phyloP scores from a whole-genome alignment of 2,113 vertebrate species.

The Sturnus vulgaris region DNA sequence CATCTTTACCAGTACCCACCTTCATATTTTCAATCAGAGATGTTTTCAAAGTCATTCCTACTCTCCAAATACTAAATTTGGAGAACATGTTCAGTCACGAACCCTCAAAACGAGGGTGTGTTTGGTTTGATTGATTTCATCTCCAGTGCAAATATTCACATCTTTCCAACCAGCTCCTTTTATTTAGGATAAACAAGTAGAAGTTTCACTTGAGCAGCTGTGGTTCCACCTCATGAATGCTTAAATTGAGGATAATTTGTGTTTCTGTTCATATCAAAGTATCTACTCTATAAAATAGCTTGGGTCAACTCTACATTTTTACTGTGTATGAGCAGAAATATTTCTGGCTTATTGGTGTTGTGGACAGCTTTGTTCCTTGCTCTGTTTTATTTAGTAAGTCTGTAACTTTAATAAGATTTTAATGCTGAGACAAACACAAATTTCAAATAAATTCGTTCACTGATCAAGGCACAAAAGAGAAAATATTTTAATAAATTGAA shows the following conservation, averaged over 20 bases:
- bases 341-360: not conserved
- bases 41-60: not conserved
- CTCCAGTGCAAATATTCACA: not conserved
- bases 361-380: not conserved
- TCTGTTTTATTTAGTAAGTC: not conserved
- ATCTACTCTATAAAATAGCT: not conserved
- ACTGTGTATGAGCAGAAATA: not conserved
- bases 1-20: not conserved
- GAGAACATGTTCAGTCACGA: not conserved
- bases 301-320: not conserved
- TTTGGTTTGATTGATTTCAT: not conserved
- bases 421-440: not conserved
- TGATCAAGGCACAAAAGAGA: not conserved
- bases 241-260: not conserved
- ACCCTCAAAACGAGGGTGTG: not conserved
- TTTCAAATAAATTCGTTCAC: not conserved
- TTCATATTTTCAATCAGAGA: not conserved
- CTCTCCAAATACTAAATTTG: not conserved
- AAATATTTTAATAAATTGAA: not conserved
- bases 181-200: not conserved
- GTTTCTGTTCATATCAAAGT: not conserved
- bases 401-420: not conserved
- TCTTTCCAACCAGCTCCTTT: not conserved
- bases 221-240: not conserved
- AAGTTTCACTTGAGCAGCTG: not conserved